phyloP scores from a whole-genome alignment of 2,888 invertebrate species.

The Zele albiditarsus region DNA sequence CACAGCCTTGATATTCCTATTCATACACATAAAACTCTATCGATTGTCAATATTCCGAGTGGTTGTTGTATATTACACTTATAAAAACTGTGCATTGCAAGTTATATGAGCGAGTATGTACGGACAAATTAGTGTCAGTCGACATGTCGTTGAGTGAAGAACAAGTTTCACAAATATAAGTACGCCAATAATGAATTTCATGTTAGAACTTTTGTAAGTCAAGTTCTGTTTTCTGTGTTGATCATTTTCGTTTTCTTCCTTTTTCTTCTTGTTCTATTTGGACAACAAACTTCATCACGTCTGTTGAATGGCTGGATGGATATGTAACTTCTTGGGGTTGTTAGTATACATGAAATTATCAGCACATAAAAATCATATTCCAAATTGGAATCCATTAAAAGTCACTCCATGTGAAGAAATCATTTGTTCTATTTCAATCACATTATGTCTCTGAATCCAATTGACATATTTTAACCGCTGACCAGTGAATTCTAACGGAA shows the following conservation, averaged over 20 bases:
- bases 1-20: slow-evolving; percentile 32
- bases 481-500: too few species aligned
- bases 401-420: too few species aligned
- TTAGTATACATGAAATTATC: neutral
- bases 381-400: too few species aligned
- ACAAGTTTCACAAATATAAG: slow-evolving; percentile 15
- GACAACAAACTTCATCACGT: neutral
- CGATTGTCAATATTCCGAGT: slow-evolving; percentile 65
- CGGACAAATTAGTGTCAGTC: slow-evolving; percentile 58
- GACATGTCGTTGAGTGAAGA: slow-evolving; percentile 58
- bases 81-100: slow-evolving; percentile 37
- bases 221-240: neutral
- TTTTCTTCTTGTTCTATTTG: neutral
- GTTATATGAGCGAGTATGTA: slow-evolving; percentile 12
- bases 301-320: neutral
- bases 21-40: slow-evolving; percentile 50
- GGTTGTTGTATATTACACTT: slow-evolving; percentile 38
- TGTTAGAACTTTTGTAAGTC: slow-evolving; percentile 63
- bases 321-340: neutral
- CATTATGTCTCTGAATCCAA: too few species aligned
- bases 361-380: neutral
- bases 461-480: too few species aligned
- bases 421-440: too few species aligned
- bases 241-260: neutral
- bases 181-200: slow-evolving; percentile 57